Evolutionary conservation across 1,140 invertebrate genomes (phyloP).

Genomic region (Euwallacea similis): DNA sequence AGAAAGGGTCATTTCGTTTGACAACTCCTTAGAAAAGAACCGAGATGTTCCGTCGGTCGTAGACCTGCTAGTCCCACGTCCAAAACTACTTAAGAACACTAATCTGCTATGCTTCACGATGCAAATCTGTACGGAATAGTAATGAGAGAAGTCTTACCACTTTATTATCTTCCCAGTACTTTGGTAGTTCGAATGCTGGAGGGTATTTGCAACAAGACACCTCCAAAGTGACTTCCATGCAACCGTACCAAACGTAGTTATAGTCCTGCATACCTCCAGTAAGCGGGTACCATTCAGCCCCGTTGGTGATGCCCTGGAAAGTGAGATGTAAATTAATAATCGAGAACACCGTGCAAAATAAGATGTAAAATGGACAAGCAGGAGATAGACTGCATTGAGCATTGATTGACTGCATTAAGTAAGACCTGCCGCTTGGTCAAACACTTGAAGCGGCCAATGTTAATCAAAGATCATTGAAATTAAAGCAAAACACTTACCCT

Average conservation of each 20-base stretch:
- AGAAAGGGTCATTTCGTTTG: too few species aligned
- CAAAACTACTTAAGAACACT: too few species aligned
- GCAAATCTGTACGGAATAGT: background rate
- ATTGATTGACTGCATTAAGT: too few species aligned
- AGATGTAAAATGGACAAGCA: too few species aligned
- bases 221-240: constrained; percentile 98
- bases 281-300: constrained; percentile 89
- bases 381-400: too few species aligned
- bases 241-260: constrained; percentile 97
- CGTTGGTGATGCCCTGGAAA: constrained; percentile 84
- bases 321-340: background rate
- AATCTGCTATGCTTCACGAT: too few species aligned
- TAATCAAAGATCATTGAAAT: background rate
- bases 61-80: too few species aligned
- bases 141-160: constrained; percentile 59
- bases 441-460: too few species aligned
- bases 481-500: constrained; percentile 42
- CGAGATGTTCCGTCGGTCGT: too few species aligned
- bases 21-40: too few species aligned
- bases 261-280: constrained; percentile 95
- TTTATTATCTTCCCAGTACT: constrained; percentile 96
- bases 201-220: constrained; percentile 98
- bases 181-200: constrained; percentile 75
- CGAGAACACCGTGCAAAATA: too few species aligned
- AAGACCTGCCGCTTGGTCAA: too few species aligned